Percentiles rank a stretch among this genome's conserved stretches.
Conservation (phyloP, 1,140 invertebrate species). For the Orchesella cincta region DNA sequence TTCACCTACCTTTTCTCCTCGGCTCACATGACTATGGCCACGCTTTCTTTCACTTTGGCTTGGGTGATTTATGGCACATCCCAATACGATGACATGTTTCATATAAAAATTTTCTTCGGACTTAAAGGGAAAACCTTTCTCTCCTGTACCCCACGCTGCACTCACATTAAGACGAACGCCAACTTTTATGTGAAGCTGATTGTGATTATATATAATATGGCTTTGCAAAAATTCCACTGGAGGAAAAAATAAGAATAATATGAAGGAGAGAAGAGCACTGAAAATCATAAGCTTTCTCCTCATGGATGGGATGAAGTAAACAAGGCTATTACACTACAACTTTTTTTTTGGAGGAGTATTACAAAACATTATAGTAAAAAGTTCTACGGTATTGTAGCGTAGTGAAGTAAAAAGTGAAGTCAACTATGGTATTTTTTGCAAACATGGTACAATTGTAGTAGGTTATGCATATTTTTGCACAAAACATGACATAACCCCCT, state of each 20-base stretch:
- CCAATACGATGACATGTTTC: conserved; percentile 26
- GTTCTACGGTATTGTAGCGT: too few species aligned
- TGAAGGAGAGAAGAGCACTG: too few species aligned
- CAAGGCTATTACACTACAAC: too few species aligned
- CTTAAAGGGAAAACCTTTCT: background rate
- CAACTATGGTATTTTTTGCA: too few species aligned
- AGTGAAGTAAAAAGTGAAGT: too few species aligned
- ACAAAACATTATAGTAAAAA: too few species aligned
- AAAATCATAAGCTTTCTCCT: too few species aligned
- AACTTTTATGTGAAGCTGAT: background rate
- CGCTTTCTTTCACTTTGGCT: conserved; percentile 4
- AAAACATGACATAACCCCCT: background rate
- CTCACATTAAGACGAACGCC: background rate
- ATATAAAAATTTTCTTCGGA: conserved; percentile 26
- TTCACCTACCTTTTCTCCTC: background rate
- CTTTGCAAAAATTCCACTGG: too few species aligned
- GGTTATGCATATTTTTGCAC: conserved; percentile 3
- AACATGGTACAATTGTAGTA: too few species aligned
- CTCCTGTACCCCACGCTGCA: background rate
- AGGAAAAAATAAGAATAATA: background rate
- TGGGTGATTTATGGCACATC: conserved; percentile 18
- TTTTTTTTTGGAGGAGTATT: too few species aligned
- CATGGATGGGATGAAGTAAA: too few species aligned
- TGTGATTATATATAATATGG: background rate
- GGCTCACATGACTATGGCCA: background rate